Evolutionary conservation across 2,888 invertebrate genomes (phyloP), one percentile per base, ranked within the genome.

Genomic region (Athripsodes cinereus): DNA sequence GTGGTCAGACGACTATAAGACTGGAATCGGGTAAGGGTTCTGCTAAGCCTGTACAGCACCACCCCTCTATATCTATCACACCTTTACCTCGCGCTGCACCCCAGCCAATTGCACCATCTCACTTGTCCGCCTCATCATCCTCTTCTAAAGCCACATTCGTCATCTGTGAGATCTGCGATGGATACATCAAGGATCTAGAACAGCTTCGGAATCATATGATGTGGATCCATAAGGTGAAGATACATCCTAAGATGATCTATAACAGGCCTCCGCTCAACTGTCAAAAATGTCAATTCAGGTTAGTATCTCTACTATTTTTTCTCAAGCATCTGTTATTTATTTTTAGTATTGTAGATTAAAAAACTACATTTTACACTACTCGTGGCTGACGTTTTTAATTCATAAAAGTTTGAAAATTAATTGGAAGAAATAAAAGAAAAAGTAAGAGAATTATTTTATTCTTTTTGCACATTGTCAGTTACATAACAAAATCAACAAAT

Each of bases 211-310:
- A 95, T 72, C 96, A 96, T 71, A 96, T 96, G 92, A 95, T 94
- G 70, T 96, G 94, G 92, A 95, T 96, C 72, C 96, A 96, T 74
- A 95, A 96, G 83, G 92, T 94, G 66, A 94, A 94, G 73, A 95
- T 95, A 68, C 94, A 94, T 75, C 93, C 94, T 58, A 94, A 93
- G 78, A 95, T 94, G 94, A 93, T 94, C 66, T 91, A 93, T 75
- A 94, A 92, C 75, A 82, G 90, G 74, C 94, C 96, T 58, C 96
- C 96, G 50, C 81, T 96, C 65, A 94, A 93, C 76, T 96, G 96
- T 75, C 95, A 95, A 75, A 94, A 95, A 73, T 96, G 96, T 78
- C 93, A 94, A 76, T 92, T 91, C 73, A 74, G 76, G 76, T 40
- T 40, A 40, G 40, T 31, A 31, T 31, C 31, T 31, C 11, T 31